Base-by-base conservation (phyloP, 1,140 invertebrate species). In the Leptinotarsa texana region DNA sequence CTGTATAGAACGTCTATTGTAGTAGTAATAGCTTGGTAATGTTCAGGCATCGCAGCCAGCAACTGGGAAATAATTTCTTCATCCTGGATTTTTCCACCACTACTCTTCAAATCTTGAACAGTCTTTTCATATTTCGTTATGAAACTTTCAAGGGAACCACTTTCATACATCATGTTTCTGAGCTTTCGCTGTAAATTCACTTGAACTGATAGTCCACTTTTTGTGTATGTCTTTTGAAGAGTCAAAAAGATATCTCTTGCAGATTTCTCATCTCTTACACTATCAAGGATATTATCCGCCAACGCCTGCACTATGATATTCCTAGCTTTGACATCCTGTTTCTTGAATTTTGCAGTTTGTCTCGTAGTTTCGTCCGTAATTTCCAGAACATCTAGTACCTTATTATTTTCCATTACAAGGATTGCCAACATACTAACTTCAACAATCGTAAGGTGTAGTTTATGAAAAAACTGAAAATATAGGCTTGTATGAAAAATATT, bases 271-370 rank as follows among this genome's bases (percentile, higher is more conserved):
- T 65, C 18, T 18, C 13, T 65, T 24, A 65, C 63, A 27, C 24
- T 27, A 27, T 27, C 24, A 27, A 27, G 24, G 24, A 27, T 27
- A 27, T 27, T 65, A 18, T 65, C 63, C 13, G 63, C 63, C 18
- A 65, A 18, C 63, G 11, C 13, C 63, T 65, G 63, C 18, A 65
- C 63, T 21, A 27, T 27, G 24, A 65, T 65, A 65, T 65, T 65
- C 18, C 63, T 51, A 51, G 49, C 49, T 51, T 51, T 51, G 3
- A n/a, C 49, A 51, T 51, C 49, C 49, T 51, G 13, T 24, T 65
- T 65, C 24, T 18, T 65, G 24, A 65, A 65, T 21, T 65, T 13
- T 22, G 18, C 63, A 13, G 24, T 24, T 65, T 65, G 63, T 18
- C 18, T 13, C 15, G 18, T 65, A 13, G 63, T 13, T 13, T 13